Percentiles rank a stretch among this genome's conserved stretches.
Evolutionary conservation across 2,888 invertebrate genomes (phyloP).

Genomic region (Venusia cambrica): DNA sequence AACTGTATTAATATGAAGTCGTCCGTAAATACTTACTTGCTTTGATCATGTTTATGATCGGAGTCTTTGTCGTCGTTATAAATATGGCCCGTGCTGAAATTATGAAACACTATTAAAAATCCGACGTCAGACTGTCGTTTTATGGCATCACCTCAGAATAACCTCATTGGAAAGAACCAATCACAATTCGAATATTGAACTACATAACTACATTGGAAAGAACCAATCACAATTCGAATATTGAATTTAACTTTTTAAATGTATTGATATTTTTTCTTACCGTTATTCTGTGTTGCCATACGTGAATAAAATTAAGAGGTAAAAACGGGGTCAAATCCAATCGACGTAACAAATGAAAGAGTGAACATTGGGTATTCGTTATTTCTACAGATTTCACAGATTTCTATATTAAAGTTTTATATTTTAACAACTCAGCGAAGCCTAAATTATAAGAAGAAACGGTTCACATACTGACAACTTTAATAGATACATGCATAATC

Average conservation of each 20-base stretch:
- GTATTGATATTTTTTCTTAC: neutral
- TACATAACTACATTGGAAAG: too few species aligned
- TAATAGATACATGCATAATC: constrained; percentile 39
- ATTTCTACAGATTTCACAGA: constrained; percentile 21
- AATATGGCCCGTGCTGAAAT: constrained; percentile 71
- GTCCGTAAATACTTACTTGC: constrained; percentile 66
- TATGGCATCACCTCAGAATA: constrained; percentile 38
- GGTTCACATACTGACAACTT: constrained; percentile 36
- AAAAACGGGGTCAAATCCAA: constrained; percentile 60
- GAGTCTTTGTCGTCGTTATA: constrained; percentile 75
- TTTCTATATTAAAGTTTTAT: constrained; percentile 16
- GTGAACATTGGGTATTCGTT: constrained; percentile 40
- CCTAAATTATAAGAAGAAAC: constrained; percentile 76
- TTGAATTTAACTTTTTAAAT: constrained; percentile 1
- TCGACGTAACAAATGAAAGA: constrained; percentile 55
- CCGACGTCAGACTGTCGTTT: neutral
- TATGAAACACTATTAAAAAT: constrained; percentile 26
- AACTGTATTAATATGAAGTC: too few species aligned
- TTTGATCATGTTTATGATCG: constrained; percentile 77
- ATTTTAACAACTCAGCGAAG: constrained; percentile 58
- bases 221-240: too few species aligned
- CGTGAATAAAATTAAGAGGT: constrained; percentile 26
- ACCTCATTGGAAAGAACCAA: too few species aligned
- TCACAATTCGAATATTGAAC: too few species aligned
- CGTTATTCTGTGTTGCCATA: constrained; percentile 50